These are phyloP conservation scores for Phoebastria nigripes DNA, from an alignment of 2,797 vertebrate genomes.

Conservation along the genomic window DNA sequence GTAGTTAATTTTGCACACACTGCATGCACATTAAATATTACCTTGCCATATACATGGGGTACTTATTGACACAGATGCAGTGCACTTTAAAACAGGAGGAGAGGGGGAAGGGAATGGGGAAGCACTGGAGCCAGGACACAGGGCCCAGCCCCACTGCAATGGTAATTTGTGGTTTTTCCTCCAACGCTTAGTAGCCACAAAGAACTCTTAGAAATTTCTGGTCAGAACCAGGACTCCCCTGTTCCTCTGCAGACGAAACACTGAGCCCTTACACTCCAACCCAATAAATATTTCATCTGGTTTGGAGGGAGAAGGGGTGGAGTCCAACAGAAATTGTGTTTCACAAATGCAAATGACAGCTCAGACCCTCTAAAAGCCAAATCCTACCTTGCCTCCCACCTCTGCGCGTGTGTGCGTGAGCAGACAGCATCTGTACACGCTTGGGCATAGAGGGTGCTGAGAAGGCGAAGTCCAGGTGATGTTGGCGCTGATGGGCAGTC, in stretches of 20 bases:
- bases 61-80: constrained; percentile 88
- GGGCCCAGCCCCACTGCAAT: constrained; percentile 81
- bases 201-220: constrained; percentile 85
- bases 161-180: constrained; percentile 93
- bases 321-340: constrained; percentile 40
- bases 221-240: constrained; percentile 76
- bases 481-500: background rate
- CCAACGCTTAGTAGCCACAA: constrained; percentile 86
- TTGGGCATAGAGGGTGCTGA: accelerated
- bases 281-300: constrained; percentile 83
- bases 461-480: background rate
- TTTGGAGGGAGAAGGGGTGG: constrained; percentile 65
- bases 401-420: accelerated
- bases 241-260: constrained; percentile 83
- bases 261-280: constrained; percentile 72
- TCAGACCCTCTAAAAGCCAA: background rate
- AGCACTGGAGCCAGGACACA: constrained; percentile 72
- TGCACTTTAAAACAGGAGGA: constrained; percentile 70
- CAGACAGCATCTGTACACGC: background rate
- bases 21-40: constrained; percentile 65
- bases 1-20: constrained; percentile 73
- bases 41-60: constrained; percentile 66
- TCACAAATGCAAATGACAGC: background rate
- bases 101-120: constrained; percentile 45
- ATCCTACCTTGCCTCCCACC: background rate